A percentile compares a stretch with the other conserved stretches of the same genome.
Conservation (phyloP, 2,797 vertebrate species). For the Halcyon smyrnensis region DNA sequence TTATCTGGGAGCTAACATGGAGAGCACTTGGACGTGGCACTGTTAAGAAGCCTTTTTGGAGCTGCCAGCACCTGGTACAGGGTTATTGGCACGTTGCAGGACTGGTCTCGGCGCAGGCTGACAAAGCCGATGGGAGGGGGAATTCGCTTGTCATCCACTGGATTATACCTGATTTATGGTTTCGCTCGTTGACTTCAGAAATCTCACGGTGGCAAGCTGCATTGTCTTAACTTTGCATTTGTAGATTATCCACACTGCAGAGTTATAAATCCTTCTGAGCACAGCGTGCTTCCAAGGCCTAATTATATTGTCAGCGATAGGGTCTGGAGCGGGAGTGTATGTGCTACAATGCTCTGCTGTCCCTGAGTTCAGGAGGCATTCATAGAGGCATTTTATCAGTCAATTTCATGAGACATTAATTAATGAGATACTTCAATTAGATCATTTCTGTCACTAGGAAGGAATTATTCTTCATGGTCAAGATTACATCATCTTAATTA, state of each 20-base stretch:
- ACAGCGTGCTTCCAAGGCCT: slow-evolving; percentile 48
- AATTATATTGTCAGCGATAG: slow-evolving; percentile 67
- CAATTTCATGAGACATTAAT: slow-evolving; percentile 81
- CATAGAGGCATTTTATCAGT: slow-evolving; percentile 75
- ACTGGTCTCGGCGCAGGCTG: neutral
- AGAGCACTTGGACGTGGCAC: rapidly evolving
- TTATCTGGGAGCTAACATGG: neutral
- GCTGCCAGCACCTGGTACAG: neutral
- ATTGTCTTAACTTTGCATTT: slow-evolving; percentile 58
- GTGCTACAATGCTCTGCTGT: slow-evolving; percentile 49
- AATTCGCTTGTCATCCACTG: neutral
- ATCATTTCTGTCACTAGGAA: slow-evolving; percentile 79
- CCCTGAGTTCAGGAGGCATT: slow-evolving; percentile 72
- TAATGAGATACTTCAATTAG: slow-evolving; percentile 82
- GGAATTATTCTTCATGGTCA: slow-evolving; percentile 80
- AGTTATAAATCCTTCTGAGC: slow-evolving; percentile 69
- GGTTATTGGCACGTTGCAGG: neutral
- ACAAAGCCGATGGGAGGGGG: neutral
- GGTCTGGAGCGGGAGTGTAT: slow-evolving; percentile 54
- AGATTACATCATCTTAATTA: slow-evolving; percentile 84
- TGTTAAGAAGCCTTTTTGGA: neutral
- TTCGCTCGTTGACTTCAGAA: slow-evolving; percentile 11
- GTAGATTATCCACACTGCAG: slow-evolving; percentile 46
- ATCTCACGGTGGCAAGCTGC: neutral
- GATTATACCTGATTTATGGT: slow-evolving; percentile 19